Evolutionary conservation across 2,113 vertebrate species (phyloP).

Genomic region (Malurus elegans): DNA sequence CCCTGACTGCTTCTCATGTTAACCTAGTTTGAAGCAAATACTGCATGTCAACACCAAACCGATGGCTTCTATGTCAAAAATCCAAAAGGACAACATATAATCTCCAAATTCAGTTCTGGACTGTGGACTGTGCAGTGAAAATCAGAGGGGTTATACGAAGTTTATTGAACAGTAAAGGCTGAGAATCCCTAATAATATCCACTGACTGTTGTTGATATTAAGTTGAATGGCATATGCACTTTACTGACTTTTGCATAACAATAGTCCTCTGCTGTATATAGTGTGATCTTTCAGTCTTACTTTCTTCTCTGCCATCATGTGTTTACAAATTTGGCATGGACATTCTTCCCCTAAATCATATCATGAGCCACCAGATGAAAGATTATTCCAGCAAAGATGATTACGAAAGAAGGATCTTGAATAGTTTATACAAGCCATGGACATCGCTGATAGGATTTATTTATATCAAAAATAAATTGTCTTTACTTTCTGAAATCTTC

Average conservation of each 20-base stretch:
- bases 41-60: background rate
- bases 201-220: background rate
- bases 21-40: background rate
- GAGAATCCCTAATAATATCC: constrained; percentile 16
- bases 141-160: background rate
- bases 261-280: background rate
- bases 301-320: background rate
- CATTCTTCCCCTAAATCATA: constrained; percentile 50
- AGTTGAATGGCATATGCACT: background rate
- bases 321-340: background rate
- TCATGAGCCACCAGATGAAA: constrained; percentile 55
- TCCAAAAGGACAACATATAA: background rate
- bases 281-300: background rate
- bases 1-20: constrained; percentile 18
- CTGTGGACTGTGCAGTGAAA: background rate
- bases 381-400: constrained; percentile 66
- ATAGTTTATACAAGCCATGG: constrained; percentile 39
- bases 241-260: constrained; percentile 21
- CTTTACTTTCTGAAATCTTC: constrained; percentile 30
- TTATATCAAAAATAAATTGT: constrained; percentile 40
- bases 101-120: constrained; percentile 19
- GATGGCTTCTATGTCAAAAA: background rate
- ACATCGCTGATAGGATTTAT: constrained; percentile 26
- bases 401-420: constrained; percentile 56
- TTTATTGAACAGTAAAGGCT: constrained; percentile 26